phyloP scores from a whole-genome alignment of 2,888 invertebrate genomes.

The Embidobia sp. region DNA sequence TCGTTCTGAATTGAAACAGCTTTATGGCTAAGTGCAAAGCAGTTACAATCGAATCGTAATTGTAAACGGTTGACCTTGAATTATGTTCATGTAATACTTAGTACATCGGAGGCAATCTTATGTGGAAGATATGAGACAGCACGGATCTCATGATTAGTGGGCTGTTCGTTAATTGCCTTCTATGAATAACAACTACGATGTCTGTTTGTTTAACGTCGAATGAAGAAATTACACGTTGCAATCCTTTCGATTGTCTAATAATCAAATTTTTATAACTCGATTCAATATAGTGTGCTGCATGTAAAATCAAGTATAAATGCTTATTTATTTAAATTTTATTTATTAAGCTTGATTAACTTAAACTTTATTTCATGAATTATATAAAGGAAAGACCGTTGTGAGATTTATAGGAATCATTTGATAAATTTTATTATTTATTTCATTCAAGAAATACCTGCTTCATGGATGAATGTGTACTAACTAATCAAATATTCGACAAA shows the following conservation, averaged over 20 bases:
- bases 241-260: background rate
- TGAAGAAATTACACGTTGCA: conserved; percentile 4
- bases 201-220: conserved; percentile 28
- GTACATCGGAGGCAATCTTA: conserved; percentile 57
- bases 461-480: too few species aligned
- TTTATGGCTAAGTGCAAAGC: background rate
- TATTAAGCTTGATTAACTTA: too few species aligned
- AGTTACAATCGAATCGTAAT: conserved; percentile 21
- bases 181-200: conserved; percentile 25
- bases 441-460: too few species aligned
- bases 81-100: conserved; percentile 61
- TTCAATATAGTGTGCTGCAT: too few species aligned
- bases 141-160: conserved; percentile 61
- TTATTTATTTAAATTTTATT: too few species aligned
- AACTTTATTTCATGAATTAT: too few species aligned
- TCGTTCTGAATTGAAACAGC: background rate
- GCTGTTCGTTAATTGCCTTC: conserved; percentile 62
- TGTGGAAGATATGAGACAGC: conserved; percentile 43
- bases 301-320: too few species aligned
- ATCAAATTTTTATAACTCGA: too few species aligned
- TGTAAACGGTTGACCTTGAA: conserved; percentile 65
- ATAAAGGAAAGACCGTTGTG: too few species aligned
- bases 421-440: too few species aligned
- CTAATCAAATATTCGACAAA: too few species aligned
- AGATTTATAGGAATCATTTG: too few species aligned